Base-by-base conservation (phyloP, 1,140 invertebrate genomes). In the Helicorthomorpha holstii region DNA sequence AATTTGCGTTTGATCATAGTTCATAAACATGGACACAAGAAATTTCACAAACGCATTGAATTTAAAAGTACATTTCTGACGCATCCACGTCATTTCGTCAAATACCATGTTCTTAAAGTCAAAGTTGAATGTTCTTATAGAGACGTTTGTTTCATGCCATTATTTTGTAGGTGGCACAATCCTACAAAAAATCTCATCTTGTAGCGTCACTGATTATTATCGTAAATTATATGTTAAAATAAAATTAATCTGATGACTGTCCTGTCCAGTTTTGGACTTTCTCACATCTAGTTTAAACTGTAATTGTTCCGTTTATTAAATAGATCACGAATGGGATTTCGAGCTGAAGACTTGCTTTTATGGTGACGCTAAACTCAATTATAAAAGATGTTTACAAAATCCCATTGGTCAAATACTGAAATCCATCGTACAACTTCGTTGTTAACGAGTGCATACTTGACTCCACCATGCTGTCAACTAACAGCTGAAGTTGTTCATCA, bases 391-490 rank as follows among this genome's bases (percentile, higher is more conserved):
- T 42, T 71, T 63, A 81, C 38, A 79, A 67, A 55, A 98, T 99
- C 55, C 95, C 95, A 73, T 98, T 98, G 55, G 94, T 96, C 60
- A 95, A 84, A 75, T 98, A 99, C 73, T 99, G 96, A 71, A 95
- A 99, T 60, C 89, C 85, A 74, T 99, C 96, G 69, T 99, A 99
- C 14, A 98, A 77, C 67, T 92, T 89, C 2, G 96, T 99, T 46
- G 93, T 97, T 51, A 96, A 75, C 26, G 94, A 98, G 67, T 95
- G 83, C 34, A 95, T 78, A 65, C 90, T 93, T 57, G 86, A 82
- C 60, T 94, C 84, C 7, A 98, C 94, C 64, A 98, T 78, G 50
- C 80, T 78, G 60, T 98, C 90, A 0, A 98, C 87, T 48, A 93
- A 78, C 25, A 83, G 75, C 60, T 90, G 84, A 46, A 99, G 74